phyloP scores from a whole-genome alignment of 2,797 vertebrate species.

The Argentina silus region DNA sequence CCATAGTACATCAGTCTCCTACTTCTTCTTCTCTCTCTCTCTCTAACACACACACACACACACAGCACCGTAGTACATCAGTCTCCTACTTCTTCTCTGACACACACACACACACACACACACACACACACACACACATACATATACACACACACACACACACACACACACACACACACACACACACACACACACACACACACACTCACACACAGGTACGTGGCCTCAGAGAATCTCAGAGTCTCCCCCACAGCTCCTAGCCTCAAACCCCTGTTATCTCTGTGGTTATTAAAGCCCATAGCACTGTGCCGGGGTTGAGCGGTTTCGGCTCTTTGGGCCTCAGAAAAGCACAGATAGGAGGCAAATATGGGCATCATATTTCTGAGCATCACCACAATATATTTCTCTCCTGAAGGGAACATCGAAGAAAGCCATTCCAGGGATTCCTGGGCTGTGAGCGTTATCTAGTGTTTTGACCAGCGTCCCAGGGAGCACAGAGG shows the following conservation, averaged over 20 bases:
- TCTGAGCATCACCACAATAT: slow-evolving; percentile 68
- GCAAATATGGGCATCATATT: slow-evolving; percentile 69
- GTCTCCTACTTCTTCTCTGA: too few species aligned
- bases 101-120: not conserved
- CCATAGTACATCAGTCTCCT: too few species aligned
- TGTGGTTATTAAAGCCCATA: slow-evolving; percentile 59
- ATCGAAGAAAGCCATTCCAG: slow-evolving; percentile 77
- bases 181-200: not conserved
- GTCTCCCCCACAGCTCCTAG: slow-evolving; percentile 33
- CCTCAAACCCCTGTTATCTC: slow-evolving; percentile 60
- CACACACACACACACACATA: too few species aligned
- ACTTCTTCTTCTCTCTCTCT: not conserved
- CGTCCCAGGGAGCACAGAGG: slow-evolving; percentile 32
- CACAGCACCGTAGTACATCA: too few species aligned
- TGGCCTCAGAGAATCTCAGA: slow-evolving; percentile 19
- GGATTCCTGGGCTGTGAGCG: slow-evolving; percentile 70
- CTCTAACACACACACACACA: not conserved
- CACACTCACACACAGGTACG: not conserved
- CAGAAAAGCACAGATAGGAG: slow-evolving; percentile 42
- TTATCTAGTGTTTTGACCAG: slow-evolving; percentile 75
- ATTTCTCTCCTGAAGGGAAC: slow-evolving; percentile 63
- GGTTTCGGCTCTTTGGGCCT: slow-evolving; percentile 53
- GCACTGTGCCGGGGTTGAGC: slow-evolving; percentile 37
- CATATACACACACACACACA: not conserved
- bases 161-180: not conserved